phyloP scores from a whole-genome alignment of 1,140 invertebrate genomes.

The Neomicropteryx cornuta region DNA sequence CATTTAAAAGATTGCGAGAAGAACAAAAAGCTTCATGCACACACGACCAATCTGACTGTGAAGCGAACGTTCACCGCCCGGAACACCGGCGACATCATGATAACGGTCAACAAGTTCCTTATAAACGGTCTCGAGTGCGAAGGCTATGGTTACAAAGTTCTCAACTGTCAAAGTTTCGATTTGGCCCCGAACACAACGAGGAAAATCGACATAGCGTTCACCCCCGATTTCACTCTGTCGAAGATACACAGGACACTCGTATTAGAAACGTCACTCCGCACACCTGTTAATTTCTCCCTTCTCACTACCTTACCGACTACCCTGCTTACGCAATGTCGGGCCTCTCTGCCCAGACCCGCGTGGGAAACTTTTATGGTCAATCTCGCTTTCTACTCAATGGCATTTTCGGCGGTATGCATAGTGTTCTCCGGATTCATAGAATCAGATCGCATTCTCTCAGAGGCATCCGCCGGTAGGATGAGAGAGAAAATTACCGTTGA shows the following conservation, averaged over 20 bases:
- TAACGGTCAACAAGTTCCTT: conserved; percentile 64
- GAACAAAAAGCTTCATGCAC: conserved; percentile 13
- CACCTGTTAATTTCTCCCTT: conserved; percentile 59
- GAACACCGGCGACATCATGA: conserved; percentile 76
- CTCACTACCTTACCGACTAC: conserved; percentile 70
- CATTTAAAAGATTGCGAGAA: conserved; percentile 70
- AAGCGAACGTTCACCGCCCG: conserved; percentile 76
- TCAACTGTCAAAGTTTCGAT: conserved; percentile 74
- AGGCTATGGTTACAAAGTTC: conserved; percentile 77
- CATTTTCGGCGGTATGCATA: conserved; percentile 16
- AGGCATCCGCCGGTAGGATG: conserved; percentile 6
- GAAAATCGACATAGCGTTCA: conserved; percentile 84
- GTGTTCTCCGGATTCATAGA: conserved; percentile 14
- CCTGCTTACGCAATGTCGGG: conserved; percentile 61
- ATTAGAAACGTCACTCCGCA: conserved; percentile 46
- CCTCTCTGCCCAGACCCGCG: conserved; percentile 59
- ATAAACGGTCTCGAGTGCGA: conserved; percentile 68
- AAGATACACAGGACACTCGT: conserved; percentile 55
- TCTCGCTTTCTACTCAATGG: conserved; percentile 18
- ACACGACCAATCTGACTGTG: conserved; percentile 61
- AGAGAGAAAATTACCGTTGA: conserved; percentile 10
- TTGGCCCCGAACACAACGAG: conserved; percentile 72
- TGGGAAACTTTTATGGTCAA: conserved; percentile 54
- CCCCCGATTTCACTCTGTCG: conserved; percentile 85
- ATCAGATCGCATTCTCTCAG: conserved; percentile 13